Base-by-base conservation (phyloP, 2,113 vertebrate species). In the Odocoileus virginianus region DNA sequence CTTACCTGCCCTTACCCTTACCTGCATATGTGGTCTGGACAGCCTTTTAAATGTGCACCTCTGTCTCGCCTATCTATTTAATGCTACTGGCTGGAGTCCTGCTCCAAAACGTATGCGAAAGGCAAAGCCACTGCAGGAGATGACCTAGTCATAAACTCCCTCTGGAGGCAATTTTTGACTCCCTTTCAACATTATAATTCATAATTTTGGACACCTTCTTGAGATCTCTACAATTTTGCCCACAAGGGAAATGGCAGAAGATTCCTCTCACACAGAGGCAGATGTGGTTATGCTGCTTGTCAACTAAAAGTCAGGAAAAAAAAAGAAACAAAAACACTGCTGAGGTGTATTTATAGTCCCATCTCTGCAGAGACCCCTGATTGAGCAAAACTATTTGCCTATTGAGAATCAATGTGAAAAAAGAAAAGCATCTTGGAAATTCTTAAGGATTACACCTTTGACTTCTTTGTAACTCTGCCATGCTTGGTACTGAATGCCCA, bases 251-350 rank as follows among this genome's bases (percentile, higher is more conserved):
- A 54, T 11, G 17, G 14, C 67, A 91, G 47, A 67, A n/a, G 25
- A 36, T 14, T 60, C 27, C 12, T 9, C 0, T 86, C 0, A 54
- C 7, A 4, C 1, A 1, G 45, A 36, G 17, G 52, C 17, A 61
- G 45, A 71, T 90, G 28, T 12, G 6, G 76, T 40, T 43, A 94
- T 6, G 30, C 60, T 89, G 25, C 43, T 36, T 60, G 25, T 60
- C 50, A 79, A 21, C 1, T 15, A 50, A 12, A 86, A 89, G 36
- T 19, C 79, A 96, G 43, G 11, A 92, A 83, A 54, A 45, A 43
- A 36, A 14, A 17, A 28, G 28, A 27, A 82, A 67, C 33, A 61
- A 50, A 79, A 78, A 25, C 17, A 7, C 71, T 43, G 8, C 28
- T 3, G 50, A 52, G 14, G 13, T 30, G 8, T 43, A 74, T 25